These are phyloP conservation scores for Rhynchonycteris naso DNA, from an alignment of 2,797 vertebrate species.

Conservation along the genomic window DNA sequence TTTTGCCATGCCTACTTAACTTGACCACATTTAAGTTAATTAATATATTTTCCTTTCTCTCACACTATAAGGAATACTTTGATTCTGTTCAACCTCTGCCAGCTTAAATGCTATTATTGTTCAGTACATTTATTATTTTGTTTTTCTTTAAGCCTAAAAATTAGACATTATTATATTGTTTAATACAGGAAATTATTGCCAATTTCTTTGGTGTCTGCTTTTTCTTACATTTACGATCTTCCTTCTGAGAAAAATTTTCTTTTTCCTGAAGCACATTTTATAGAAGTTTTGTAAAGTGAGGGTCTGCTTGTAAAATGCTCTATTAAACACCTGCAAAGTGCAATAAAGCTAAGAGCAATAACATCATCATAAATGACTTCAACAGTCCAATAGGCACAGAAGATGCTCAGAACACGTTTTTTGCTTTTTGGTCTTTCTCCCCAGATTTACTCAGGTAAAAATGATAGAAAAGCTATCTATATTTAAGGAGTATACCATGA, in stretches of 20 bases:
- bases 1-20: not conserved
- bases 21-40: not conserved
- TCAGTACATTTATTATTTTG: not conserved
- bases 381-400: not conserved
- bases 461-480: not conserved
- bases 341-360: not conserved
- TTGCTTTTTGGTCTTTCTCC: not conserved
- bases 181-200: conserved; percentile 2
- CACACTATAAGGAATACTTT: not conserved
- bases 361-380: not conserved
- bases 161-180: not conserved
- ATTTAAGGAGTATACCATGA: not conserved
- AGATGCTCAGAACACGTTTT: not conserved
- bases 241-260: conserved; percentile 7
- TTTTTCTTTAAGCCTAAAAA: conserved; percentile 26
- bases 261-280: conserved; percentile 25
- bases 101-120: not conserved
- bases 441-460: not conserved
- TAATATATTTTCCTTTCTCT: not conserved
- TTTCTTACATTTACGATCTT: conserved; percentile 1
- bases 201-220: conserved; percentile 6
- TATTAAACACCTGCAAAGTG: too few relatives aligned
- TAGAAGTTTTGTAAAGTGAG: conserved; percentile 46
- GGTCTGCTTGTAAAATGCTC: not conserved
- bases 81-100: not conserved